Evolutionary conservation across 1,140 invertebrate species (phyloP).

Genomic region (Drosophila watanabei): DNA sequence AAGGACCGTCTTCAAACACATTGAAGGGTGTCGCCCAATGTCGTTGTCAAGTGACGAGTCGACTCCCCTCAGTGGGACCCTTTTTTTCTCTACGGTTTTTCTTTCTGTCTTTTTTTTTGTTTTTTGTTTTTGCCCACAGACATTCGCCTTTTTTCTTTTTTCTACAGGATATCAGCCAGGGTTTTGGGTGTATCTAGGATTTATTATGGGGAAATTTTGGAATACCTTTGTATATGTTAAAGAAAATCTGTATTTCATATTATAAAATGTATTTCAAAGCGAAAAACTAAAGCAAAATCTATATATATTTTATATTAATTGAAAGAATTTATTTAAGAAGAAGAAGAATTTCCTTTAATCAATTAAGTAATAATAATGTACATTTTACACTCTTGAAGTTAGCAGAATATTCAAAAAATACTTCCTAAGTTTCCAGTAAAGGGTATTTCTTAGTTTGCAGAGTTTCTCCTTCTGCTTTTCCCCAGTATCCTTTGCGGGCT

Average conservation of each 20-base stretch:
- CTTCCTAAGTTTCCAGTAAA: background rate
- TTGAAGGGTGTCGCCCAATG: conserved; percentile 59
- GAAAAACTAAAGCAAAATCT: background rate
- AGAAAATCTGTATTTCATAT: background rate
- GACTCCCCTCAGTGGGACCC: conserved; percentile 23
- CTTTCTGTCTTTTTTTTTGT: background rate
- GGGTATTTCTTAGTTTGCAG: background rate
- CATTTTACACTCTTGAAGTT: background rate
- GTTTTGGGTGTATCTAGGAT: background rate
- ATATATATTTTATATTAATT: background rate
- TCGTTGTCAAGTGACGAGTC: conserved; percentile 61
- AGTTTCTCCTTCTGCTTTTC: background rate
- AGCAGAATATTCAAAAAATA: background rate
- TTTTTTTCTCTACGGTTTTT: conserved; percentile 8
- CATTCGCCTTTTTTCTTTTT: background rate
- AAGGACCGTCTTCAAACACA: conserved; percentile 56
- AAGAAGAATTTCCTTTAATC: too few species aligned
- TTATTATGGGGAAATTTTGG: too few species aligned
- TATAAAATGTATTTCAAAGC: background rate
- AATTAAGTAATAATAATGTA: too few species aligned
- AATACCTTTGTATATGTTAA: background rate
- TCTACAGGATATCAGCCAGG: background rate
- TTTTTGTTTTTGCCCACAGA: background rate
- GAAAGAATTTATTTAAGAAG: too few species aligned
- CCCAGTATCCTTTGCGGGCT: background rate